Percentiles rank a stretch among this genome's conserved stretches.
Evolutionary conservation across 2,888 invertebrate species (phyloP).

Genomic region (Clitarchus hookeri): DNA sequence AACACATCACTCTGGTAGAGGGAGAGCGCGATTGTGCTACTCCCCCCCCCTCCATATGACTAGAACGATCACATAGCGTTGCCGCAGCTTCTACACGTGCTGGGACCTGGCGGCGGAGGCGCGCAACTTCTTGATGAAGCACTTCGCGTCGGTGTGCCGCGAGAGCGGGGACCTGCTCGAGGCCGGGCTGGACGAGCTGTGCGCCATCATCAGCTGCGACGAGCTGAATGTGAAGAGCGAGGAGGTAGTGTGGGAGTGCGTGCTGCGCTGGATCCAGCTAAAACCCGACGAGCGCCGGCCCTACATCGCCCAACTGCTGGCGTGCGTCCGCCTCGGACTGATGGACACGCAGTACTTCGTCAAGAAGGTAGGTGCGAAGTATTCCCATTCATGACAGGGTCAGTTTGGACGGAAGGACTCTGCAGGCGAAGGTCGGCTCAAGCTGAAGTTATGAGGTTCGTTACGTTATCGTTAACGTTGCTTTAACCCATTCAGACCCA

Average conservation of each 20-base stretch:
- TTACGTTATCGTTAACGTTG: too few species aligned
- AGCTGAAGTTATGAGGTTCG: too few species aligned
- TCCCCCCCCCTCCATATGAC: too few species aligned
- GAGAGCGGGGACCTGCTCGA: constrained; percentile 76
- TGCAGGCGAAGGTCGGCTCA: too few species aligned
- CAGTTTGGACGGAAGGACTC: too few species aligned
- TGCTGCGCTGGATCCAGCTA: constrained; percentile 84
- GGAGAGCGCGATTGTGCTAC: too few species aligned
- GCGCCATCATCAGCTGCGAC: constrained; percentile 77
- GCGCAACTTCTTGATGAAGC: constrained; percentile 71
- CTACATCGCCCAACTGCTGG: constrained; percentile 78
- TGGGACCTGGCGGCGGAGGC: constrained; percentile 67
- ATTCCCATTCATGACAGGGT: neutral
- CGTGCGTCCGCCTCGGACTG: constrained; percentile 78
- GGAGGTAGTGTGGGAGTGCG: constrained; percentile 84
- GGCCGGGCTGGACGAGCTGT: constrained; percentile 72
- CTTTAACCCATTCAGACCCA: too few species aligned
- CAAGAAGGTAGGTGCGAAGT: constrained; percentile 63
- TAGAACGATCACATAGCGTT: too few species aligned
- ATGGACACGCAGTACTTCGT: constrained; percentile 89
- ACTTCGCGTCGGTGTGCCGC: constrained; percentile 72
- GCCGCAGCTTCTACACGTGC: neutral
- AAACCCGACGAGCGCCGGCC: constrained; percentile 72
- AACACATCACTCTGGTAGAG: too few species aligned
- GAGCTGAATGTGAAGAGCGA: constrained; percentile 87